Conservation (phyloP, 1,140 invertebrate species). For the Cyphomyrmex costatus region DNA sequence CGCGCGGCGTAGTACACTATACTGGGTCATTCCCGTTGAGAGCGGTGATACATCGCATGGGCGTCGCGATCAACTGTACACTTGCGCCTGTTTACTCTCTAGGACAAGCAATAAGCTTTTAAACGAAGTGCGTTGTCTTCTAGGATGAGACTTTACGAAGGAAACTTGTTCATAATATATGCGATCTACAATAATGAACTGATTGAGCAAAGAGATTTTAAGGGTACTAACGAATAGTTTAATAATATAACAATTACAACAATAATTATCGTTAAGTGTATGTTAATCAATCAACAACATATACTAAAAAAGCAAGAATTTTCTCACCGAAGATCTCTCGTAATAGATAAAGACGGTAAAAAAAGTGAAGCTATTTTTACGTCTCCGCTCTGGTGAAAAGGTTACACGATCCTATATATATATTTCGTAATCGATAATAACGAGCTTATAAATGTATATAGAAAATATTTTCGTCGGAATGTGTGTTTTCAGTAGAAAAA, state of each 20-base stretch:
- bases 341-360: background rate
- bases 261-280: conserved; percentile 3
- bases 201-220: background rate
- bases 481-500: background rate
- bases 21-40: conserved; percentile 47
- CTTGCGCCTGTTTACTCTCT: background rate
- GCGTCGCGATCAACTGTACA: conserved; percentile 17
- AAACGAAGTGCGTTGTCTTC: conserved; percentile 1
- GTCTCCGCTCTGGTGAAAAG: too few species aligned
- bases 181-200: conserved; percentile 4
- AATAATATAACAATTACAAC: background rate
- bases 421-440: background rate
- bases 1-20: conserved; percentile 10
- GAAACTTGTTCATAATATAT: background rate
- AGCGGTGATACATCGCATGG: conserved; percentile 25
- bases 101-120: background rate
- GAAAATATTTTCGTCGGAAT: background rate
- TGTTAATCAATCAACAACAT: background rate
- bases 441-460: background rate
- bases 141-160: background rate
- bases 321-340: background rate
- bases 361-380: too few species aligned
- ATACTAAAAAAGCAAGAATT: background rate
- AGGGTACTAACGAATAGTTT: background rate
- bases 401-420: background rate